phyloP scores from a whole-genome alignment of 2,113 vertebrate species.

The Tachysurus fulvidraco region DNA sequence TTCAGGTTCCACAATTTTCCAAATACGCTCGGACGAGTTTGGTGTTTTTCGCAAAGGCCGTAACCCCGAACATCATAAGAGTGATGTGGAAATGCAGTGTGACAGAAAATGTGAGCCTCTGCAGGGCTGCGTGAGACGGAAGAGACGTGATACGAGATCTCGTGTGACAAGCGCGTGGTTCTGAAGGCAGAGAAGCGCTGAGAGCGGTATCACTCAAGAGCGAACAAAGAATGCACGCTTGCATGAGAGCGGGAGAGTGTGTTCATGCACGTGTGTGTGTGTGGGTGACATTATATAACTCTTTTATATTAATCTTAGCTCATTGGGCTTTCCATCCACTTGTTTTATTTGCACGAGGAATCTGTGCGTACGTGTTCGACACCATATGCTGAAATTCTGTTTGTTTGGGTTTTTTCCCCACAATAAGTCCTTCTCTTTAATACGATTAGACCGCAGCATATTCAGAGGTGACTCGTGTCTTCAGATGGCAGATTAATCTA shows the following conservation, averaged over 20 bases:
- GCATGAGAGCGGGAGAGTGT: not conserved
- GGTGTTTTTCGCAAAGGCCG: not conserved
- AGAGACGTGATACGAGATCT: not conserved
- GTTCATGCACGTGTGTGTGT: not conserved
- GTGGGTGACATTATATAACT: not conserved
- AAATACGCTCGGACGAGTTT: not conserved
- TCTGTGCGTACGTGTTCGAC: not conserved
- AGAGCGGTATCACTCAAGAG: not conserved
- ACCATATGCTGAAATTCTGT: not conserved
- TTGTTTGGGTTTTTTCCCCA: no score
- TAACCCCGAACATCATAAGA: not conserved
- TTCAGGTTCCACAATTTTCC: not conserved
- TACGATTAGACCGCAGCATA: slow-evolving; percentile 13
- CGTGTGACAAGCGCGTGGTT: not conserved
- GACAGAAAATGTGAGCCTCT: not conserved
- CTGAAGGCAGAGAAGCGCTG: not conserved
- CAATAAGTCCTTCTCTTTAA: not conserved
- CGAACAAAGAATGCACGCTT: not conserved
- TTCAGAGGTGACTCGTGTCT: slow-evolving; percentile 24
- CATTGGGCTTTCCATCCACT: not conserved
- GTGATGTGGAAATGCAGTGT: not conserved
- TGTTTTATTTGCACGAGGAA: not conserved
- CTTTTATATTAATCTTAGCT: not conserved
- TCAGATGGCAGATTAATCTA: slow-evolving; percentile 18
- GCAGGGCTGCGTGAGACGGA: not conserved